phyloP scores from a whole-genome alignment of 2,888 invertebrate species.

The Desoria tigrina region DNA sequence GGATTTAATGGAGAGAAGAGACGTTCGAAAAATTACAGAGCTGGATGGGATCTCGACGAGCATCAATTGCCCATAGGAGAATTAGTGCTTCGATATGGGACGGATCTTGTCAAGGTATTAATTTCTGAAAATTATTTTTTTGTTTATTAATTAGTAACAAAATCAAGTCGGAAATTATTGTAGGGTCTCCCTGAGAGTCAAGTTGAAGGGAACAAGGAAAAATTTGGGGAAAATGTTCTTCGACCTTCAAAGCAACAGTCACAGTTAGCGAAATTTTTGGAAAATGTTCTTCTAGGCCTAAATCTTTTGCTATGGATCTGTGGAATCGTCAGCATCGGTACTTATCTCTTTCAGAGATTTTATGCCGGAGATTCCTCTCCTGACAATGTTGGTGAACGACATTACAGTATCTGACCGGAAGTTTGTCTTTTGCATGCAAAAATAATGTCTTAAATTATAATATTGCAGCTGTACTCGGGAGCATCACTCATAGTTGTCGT shows the following conservation, averaged over 20 bases:
- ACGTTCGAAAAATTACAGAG: slow-evolving; percentile 7
- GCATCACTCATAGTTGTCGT: slow-evolving; percentile 22
- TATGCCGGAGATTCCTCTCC: background rate
- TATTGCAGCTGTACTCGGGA: slow-evolving; percentile 30
- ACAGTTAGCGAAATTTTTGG: slow-evolving; percentile 8
- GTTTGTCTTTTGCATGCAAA: no score
- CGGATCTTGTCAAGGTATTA: slow-evolving; percentile 11
- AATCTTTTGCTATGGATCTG: slow-evolving; percentile 26
- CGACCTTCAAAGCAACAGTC: slow-evolving; percentile 6
- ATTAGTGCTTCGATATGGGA: slow-evolving; percentile 18
- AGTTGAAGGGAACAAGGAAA: slow-evolving; percentile 9
- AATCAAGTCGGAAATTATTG: background rate
- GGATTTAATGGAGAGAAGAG: slow-evolving; percentile 14
- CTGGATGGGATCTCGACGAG: slow-evolving; percentile 23
- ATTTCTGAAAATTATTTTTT: background rate
- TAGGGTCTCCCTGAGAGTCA: slow-evolving; percentile 19
- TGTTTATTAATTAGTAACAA: background rate
- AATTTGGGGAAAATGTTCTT: slow-evolving; percentile 21
- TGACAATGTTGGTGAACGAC: background rate
- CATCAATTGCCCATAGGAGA: slow-evolving; percentile 18
- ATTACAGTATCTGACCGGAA: background rate
- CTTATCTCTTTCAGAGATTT: slow-evolving; percentile 6
- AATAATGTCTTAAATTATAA: no score
- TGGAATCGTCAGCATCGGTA: slow-evolving; percentile 10
- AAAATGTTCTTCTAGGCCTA: slow-evolving; percentile 19